phyloP scores from a whole-genome alignment of 2,797 vertebrate genomes.

The Aphelocoma californica region DNA sequence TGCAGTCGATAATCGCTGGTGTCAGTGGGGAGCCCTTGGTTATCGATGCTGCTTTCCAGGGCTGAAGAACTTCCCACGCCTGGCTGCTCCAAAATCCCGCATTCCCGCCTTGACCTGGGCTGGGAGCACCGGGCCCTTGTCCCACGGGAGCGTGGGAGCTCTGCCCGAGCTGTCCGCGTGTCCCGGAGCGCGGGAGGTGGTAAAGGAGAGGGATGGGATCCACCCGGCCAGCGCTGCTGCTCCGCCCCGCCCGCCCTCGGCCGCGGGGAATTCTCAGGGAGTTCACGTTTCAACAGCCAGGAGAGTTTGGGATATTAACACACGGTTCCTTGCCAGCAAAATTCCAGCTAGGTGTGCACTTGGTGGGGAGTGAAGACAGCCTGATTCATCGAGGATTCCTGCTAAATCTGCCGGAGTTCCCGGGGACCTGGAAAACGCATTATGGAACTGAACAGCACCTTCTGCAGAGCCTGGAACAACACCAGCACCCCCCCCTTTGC shows the following conservation, averaged over 20 bases:
- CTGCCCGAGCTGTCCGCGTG: fast-evolving
- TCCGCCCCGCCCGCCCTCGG: background rate
- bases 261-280: background rate
- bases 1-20: background rate
- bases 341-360: background rate
- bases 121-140: fast-evolving
- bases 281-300: background rate
- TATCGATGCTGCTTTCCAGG: background rate
- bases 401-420: background rate
- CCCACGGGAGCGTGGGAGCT: background rate
- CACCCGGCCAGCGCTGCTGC: background rate
- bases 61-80: background rate
- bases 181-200: background rate
- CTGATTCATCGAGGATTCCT: background rate
- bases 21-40: background rate
- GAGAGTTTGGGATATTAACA: background rate
- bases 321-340: background rate
- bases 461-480: background rate
- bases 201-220: background rate
- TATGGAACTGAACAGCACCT: background rate
- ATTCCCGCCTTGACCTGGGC: background rate
- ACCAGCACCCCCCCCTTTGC: background rate
- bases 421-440: background rate
- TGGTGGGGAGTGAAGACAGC: background rate
- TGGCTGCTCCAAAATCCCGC: background rate